Evolutionary conservation across 2,797 vertebrate genomes (phyloP).

Genomic region (Nannoperca obscura): DNA sequence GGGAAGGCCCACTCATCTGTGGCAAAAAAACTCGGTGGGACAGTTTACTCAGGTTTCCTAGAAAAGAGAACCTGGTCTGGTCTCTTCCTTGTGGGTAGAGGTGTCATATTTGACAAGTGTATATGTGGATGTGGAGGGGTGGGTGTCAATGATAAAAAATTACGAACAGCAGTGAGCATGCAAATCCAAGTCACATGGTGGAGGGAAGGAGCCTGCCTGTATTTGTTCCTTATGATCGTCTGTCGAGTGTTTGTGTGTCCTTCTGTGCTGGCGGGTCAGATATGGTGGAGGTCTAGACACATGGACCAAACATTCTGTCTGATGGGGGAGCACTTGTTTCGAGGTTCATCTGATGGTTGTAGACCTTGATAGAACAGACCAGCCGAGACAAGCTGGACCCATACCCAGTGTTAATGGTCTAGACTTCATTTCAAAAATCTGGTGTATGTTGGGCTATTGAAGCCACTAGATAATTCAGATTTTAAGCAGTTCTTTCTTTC

Average conservation of each 20-base stretch:
- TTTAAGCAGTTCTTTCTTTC: slow-evolving; percentile 37
- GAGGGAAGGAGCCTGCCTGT: slow-evolving; percentile 77
- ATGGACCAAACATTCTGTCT: slow-evolving; percentile 82
- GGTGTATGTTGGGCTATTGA: slow-evolving; percentile 52
- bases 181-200: slow-evolving; percentile 83
- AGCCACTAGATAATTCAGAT: slow-evolving; percentile 23
- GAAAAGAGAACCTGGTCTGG: slow-evolving; percentile 67
- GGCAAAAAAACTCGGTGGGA: slow-evolving; percentile 7
- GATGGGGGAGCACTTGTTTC: slow-evolving; percentile 69
- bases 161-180: slow-evolving; percentile 81
- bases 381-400: slow-evolving; percentile 73
- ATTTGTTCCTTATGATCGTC: slow-evolving; percentile 84
- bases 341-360: slow-evolving; percentile 78
- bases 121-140: slow-evolving; percentile 82
- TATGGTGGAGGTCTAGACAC: slow-evolving; percentile 84
- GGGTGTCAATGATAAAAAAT: slow-evolving; percentile 80
- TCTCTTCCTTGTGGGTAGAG: slow-evolving; percentile 73
- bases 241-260: slow-evolving; percentile 87
- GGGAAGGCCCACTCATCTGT: slow-evolving; percentile 15
- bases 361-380: slow-evolving; percentile 80
- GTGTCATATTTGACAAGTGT: slow-evolving; percentile 83
- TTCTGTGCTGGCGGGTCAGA: slow-evolving; percentile 89
- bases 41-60: slow-evolving; percentile 35
- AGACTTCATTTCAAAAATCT: slow-evolving; percentile 67
- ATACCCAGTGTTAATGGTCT: slow-evolving; percentile 62